Base-by-base conservation (phyloP, 1,140 invertebrate genomes). In the Periplaneta americana region DNA sequence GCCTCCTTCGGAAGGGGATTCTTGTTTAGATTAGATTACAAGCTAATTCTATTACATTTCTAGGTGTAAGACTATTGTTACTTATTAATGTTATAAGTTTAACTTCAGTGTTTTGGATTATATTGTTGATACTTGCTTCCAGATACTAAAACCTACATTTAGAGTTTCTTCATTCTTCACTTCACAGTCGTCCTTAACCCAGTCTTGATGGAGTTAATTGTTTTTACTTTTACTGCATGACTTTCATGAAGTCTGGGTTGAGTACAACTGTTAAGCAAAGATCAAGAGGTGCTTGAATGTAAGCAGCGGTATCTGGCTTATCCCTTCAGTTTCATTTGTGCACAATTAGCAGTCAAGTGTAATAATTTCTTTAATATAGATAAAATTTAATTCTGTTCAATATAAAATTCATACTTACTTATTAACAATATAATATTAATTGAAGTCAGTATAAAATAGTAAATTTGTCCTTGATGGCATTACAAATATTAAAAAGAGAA, bases 21-120 rank as follows among this genome's bases (percentile, higher is more conserved):
- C 66, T 74, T 80, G 39, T 57, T 79, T 80, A 80, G 79, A 80
- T 66, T 80, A 80, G 79, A 34, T 80, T 57, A 28, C 34, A 78
- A 32, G 48, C 79, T 80, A 80, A 80, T 80, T 80, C 34, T 39
- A 34, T 35, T 80, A 66, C 5, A 28, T 66, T 66, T 66, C 48
- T 66, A 66, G 48, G 22, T 66, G 48, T 66, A 66, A 66, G 48
- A n/a, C 22, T 66, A 66, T 13, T 66, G 48, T 66, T 8, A 66
- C n/a, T 66, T 48, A 10, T 48, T 48, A 48, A 48, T 18, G 22
- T 66, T 66, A 22, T 66, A 66, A 66, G 22, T 66, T 66, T 66
- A 66, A 66, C 22, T 66, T 66, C 48, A 28, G 48, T 66, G n/a
- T 66, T 66, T n/a, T 66, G 48, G 22, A n/a, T 0, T n/a, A 66